Evolutionary conservation across 2,797 vertebrate species (phyloP).

Genomic region (Anguilla megastoma): DNA sequence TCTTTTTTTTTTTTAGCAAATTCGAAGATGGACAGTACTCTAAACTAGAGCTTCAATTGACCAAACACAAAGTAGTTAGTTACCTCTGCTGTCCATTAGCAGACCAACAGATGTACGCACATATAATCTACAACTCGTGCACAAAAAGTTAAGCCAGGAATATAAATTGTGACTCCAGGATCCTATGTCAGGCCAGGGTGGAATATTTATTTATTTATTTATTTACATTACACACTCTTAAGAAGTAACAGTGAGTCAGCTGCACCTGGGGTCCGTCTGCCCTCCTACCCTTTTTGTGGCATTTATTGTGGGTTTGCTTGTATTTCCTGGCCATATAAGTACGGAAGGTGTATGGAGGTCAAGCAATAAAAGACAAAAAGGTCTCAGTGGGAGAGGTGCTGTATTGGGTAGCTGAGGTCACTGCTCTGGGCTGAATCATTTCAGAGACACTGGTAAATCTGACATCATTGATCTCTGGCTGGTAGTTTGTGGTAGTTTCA

Average conservation of each 20-base stretch:
- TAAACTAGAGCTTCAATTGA: not conserved
- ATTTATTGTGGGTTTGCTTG: not conserved
- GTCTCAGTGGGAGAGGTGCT: not conserved
- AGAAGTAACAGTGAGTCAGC: constrained; percentile 27
- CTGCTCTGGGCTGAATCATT: not conserved
- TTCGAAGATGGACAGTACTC: not conserved
- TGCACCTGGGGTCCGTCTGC: not conserved
- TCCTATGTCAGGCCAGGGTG: constrained; percentile 32
- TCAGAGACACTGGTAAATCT: not conserved
- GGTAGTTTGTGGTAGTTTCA: not conserved
- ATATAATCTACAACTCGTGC: constrained; percentile 5
- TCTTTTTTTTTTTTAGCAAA: not conserved
- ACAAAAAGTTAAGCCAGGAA: not conserved
- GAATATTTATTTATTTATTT: not conserved
- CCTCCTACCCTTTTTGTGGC: not conserved
- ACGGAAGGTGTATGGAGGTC: not conserved
- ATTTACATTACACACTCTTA: constrained; percentile 30
- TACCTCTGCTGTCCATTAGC: not conserved
- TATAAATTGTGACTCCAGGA: constrained; percentile 28
- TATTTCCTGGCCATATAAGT: not conserved
- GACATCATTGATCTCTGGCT: not conserved
- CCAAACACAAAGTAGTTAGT: not conserved
- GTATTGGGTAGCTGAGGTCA: not conserved
- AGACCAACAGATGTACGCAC: not conserved
- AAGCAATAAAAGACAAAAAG: not conserved